These are phyloP conservation scores for Philaethria dido DNA, from an alignment of 2,888 invertebrate species.

Conservation along the genomic window DNA sequence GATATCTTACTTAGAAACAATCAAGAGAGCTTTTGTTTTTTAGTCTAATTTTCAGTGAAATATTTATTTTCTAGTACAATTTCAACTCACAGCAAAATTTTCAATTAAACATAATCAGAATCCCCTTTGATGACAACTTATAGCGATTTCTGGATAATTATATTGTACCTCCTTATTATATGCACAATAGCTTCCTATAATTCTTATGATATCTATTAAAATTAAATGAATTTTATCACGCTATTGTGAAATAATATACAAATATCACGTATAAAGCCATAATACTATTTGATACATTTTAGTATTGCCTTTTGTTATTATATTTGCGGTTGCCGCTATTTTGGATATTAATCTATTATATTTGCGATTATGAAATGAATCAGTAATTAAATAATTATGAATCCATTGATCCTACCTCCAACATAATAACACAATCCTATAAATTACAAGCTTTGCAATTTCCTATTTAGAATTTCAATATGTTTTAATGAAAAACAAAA, in stretches of 20 bases:
- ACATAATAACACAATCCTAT: conserved; percentile 1
- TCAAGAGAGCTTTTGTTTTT: conserved; percentile 10
- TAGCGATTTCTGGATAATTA: neutral
- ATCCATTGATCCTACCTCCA: conserved; percentile 1
- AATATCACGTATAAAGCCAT: neutral
- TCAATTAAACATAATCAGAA: no score
- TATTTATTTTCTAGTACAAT: neutral
- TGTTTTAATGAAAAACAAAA: conserved; percentile 5
- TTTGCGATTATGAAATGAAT: conserved; percentile 15
- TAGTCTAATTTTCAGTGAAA: neutral
- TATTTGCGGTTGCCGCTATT: conserved; percentile 8
- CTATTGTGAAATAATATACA: neutral
- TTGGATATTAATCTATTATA: conserved; percentile 10
- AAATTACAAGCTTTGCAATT: conserved; percentile 20
- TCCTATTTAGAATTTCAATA: conserved; percentile 8
- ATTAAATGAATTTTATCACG: no score
- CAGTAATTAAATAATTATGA: conserved; percentile 12
- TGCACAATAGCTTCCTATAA: neutral
- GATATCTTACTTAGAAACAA: neutral
- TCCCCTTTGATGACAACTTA: neutral
- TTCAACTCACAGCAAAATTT: no score
- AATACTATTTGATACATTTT: neutral
- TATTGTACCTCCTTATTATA: neutral
- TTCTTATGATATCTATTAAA: no score
- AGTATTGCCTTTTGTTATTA: neutral